Evolutionary conservation across 2,113 vertebrate species (phyloP).

Genomic region (Piaya cayana): DNA sequence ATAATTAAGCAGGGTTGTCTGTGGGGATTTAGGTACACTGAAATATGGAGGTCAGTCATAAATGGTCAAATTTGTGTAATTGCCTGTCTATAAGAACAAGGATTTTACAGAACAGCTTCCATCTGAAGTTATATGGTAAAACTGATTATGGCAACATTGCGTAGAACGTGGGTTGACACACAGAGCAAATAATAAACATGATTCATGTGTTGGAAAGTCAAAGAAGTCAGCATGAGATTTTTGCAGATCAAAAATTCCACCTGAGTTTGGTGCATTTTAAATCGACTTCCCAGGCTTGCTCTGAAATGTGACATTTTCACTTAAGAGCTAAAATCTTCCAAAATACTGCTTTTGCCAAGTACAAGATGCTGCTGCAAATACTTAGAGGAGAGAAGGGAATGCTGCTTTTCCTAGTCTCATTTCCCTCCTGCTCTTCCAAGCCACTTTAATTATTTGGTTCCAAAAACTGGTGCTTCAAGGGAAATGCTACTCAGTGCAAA

Average conservation of each 20-base stretch:
- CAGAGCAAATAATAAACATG: neutral
- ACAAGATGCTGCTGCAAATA: neutral
- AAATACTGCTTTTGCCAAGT: neutral
- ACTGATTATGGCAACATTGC: neutral
- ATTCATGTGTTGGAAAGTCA: too few relatives aligned
- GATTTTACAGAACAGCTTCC: neutral
- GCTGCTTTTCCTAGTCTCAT: neutral
- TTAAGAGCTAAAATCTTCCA: neutral
- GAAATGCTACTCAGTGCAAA: neutral
- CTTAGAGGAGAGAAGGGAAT: neutral
- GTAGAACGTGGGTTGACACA: neutral
- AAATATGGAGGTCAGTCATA: neutral
- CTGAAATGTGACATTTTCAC: neutral
- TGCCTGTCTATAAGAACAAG: neutral
- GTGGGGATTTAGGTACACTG: neutral
- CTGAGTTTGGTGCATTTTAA: neutral
- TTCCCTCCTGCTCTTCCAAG: neutral
- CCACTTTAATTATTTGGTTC: neutral
- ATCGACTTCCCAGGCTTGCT: neutral
- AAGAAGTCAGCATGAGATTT: neutral
- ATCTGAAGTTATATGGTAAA: neutral
- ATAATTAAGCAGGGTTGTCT: neutral
- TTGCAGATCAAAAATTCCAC: neutral
- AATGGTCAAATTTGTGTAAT: neutral
- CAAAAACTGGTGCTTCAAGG: neutral